Conservation (phyloP, 2,888 invertebrate genomes). For the Drosophila heteroneura region DNA sequence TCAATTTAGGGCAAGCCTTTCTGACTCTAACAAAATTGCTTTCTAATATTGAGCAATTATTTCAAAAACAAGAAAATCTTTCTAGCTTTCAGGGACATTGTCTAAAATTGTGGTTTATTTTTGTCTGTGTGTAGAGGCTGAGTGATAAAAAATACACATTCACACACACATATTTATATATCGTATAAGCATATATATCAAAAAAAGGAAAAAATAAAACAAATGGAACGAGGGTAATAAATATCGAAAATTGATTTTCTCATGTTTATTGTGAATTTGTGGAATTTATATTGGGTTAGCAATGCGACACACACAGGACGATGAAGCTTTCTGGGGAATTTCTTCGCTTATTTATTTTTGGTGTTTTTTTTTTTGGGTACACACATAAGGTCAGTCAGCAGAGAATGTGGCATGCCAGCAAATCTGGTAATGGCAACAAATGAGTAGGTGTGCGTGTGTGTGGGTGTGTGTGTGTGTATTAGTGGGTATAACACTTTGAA, state of each 20-base stretch:
- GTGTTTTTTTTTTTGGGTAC: background rate
- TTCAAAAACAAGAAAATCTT: too few species aligned
- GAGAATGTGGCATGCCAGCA: constrained; percentile 30
- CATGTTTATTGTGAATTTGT: constrained; percentile 78
- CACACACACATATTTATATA: background rate
- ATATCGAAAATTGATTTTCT: constrained; percentile 78
- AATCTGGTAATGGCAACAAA: constrained; percentile 39
- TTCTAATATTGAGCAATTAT: too few species aligned
- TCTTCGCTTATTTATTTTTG: background rate
- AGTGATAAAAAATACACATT: background rate
- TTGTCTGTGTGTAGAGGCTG: constrained; percentile 1
- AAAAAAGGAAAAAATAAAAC: constrained; percentile 7
- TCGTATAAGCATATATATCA: constrained; percentile 15
- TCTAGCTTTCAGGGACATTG: too few species aligned
- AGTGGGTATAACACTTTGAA: constrained; percentile 16
- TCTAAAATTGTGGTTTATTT: too few species aligned
- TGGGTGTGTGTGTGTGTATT: background rate
- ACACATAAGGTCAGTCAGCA: constrained; percentile 26
- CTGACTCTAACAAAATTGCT: too few species aligned
- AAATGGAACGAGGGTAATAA: constrained; percentile 62
- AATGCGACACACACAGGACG: constrained; percentile 60
- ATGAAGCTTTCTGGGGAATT: constrained; percentile 13
- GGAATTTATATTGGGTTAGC: constrained; percentile 79
- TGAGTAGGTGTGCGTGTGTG: constrained; percentile 5
- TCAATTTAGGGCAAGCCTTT: too few species aligned